Percentiles rank a stretch among this genome's conserved stretches.
phyloP scores from a whole-genome alignment of 2,797 vertebrate species.

The Ceryle rudis region DNA sequence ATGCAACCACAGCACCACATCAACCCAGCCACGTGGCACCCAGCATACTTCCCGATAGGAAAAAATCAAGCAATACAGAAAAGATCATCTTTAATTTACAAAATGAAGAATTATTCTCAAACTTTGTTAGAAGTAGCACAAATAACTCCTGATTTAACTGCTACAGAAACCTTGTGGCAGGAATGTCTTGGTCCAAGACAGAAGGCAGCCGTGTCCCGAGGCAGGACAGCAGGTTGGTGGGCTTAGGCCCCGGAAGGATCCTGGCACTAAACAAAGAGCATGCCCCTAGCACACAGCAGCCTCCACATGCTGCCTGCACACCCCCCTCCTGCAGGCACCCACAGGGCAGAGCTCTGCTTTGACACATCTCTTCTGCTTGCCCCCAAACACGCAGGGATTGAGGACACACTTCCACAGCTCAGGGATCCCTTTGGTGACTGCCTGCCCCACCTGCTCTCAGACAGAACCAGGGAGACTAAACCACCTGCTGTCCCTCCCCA shows the following conservation, averaged over 20 bases:
- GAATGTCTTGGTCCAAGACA: slow-evolving; percentile 10
- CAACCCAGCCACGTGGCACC: not conserved
- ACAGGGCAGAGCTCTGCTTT: not conserved
- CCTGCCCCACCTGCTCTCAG: not conserved
- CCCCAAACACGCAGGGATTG: not conserved
- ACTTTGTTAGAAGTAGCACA: slow-evolving; percentile 19
- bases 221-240: not conserved
- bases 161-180: not conserved
- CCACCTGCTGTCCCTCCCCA: not conserved
- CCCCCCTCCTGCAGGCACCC: not conserved
- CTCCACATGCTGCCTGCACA: not conserved
- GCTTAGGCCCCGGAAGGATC: not conserved
- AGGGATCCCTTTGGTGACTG: not conserved
- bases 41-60: not conserved
- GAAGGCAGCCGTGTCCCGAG: not conserved
- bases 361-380: not conserved
- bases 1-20: accelerated
- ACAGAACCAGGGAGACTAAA: not conserved
- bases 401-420: not conserved
- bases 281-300: accelerated
- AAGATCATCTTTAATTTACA: slow-evolving; percentile 57
- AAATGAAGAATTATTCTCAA: slow-evolving; percentile 42
- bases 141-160: slow-evolving; percentile 42
- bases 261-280: not conserved
- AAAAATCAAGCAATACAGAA: not conserved